Conservation (phyloP, 2,113 vertebrate species). For the Machaerirhynchus nigripectus region DNA sequence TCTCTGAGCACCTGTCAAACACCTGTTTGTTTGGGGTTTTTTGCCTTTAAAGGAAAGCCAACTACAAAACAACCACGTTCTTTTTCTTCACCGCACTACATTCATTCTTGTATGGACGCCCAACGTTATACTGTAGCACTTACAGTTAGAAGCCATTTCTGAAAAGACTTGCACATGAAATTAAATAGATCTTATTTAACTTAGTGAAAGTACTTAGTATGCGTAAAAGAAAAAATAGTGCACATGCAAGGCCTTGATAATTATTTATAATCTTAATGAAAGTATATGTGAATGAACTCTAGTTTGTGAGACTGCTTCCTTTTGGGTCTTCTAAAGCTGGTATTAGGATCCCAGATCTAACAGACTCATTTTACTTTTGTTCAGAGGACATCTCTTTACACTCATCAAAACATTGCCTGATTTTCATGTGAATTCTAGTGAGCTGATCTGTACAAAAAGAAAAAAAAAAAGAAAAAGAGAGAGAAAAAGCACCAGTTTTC, state of each 20-base stretch:
- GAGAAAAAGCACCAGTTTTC: accelerated
- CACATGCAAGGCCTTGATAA: not conserved
- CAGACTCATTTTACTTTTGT: not conserved
- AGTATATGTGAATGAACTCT: not conserved
- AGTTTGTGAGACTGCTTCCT: not conserved
- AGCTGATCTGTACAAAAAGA: not conserved
- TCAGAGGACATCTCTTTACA: not conserved
- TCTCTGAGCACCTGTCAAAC: not conserved
- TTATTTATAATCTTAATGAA: not conserved
- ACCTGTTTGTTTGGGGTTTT: accelerated
- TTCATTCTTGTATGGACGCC: not conserved
- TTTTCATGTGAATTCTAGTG: not conserved
- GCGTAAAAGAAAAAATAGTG: not conserved
- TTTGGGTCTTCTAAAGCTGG: not conserved
- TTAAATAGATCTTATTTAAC: not conserved
- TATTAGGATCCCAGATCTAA: not conserved
- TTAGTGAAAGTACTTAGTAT: not conserved
- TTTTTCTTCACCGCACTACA: accelerated
- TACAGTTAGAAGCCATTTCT: not conserved
- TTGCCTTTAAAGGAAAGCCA: not conserved
- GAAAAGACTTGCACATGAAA: not conserved
- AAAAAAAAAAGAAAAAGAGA: accelerated
- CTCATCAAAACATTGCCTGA: not conserved
- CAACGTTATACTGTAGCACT: not conserved
- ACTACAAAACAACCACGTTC: not conserved